A percentile compares a stretch with the other conserved stretches of the same genome.
Conservation (phyloP, 2,888 invertebrate genomes). For the Cryptocephalus primarius region DNA sequence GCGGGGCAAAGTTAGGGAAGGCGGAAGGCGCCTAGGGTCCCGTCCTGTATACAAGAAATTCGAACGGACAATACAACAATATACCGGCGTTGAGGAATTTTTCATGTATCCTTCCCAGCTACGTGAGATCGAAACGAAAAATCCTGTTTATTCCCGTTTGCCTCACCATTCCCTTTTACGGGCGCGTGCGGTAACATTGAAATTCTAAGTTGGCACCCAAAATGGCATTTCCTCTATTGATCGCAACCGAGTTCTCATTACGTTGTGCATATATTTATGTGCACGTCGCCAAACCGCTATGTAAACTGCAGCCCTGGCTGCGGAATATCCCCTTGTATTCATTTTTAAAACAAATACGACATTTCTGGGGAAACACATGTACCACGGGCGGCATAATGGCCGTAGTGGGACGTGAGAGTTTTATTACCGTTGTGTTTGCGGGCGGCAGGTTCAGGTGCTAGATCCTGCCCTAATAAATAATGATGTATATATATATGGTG, state of each 20-base stretch:
- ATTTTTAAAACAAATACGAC: conserved; percentile 29
- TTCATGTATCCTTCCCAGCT: no score
- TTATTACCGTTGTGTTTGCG: conserved; percentile 27
- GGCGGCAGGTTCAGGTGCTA: conserved; percentile 20
- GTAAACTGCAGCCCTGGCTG: conserved; percentile 12
- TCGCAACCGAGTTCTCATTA: conserved; percentile 6
- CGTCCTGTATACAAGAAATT: no score
- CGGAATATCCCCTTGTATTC: conserved; percentile 17
- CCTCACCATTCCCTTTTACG: no score
- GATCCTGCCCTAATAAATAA: conserved; percentile 18
- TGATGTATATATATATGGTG: conserved; percentile 13
- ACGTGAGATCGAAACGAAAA: no score
- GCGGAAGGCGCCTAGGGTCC: no score
- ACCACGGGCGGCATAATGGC: conserved; percentile 22
- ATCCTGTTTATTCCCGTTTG: no score
- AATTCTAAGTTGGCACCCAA: no score
- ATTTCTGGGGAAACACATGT: conserved; percentile 25
- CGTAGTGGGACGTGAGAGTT: conserved; percentile 26
- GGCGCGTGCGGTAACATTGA: no score
- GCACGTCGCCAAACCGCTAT: conserved; percentile 8
- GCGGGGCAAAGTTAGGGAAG: no score
- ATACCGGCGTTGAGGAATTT: no score
- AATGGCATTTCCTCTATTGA: conserved; percentile 1
- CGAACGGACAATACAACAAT: no score
- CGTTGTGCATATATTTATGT: conserved; percentile 7